These are phyloP conservation scores for Heliconius charithonia DNA, from an alignment of 2,888 invertebrate genomes.

Conservation along the genomic window DNA sequence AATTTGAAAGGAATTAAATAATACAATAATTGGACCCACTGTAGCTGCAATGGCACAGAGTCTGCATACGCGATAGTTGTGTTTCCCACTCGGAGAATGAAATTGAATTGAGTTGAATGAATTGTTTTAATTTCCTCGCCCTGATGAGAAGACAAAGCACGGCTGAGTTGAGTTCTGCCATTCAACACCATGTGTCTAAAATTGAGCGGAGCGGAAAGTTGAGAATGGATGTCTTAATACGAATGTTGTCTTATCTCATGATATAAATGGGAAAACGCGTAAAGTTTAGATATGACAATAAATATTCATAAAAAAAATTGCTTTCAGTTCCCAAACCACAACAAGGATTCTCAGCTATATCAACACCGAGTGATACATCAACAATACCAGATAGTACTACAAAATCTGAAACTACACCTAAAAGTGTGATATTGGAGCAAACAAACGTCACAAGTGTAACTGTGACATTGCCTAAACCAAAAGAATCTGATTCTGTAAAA, in stretches of 20 bases:
- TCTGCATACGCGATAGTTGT: not conserved
- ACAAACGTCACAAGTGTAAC: slow-evolving; percentile 2
- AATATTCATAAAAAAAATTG: not conserved
- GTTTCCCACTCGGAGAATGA: not conserved
- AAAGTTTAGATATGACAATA: not conserved
- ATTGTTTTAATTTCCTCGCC: not conserved
- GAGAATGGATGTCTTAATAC: not conserved
- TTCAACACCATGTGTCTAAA: too few relatives aligned
- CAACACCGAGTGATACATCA: slow-evolving; percentile 30
- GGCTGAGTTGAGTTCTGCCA: too few relatives aligned
- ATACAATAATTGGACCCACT: not conserved
- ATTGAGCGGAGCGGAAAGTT: not conserved
- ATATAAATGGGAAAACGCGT: not conserved
- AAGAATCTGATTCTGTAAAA: slow-evolving; percentile 25
- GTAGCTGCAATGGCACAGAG: not conserved
- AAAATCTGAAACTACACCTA: not conserved
- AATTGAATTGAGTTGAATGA: too few relatives aligned
- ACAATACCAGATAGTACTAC: slow-evolving; percentile 15
- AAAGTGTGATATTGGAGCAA: not conserved
- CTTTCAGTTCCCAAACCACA: slow-evolving; percentile 32
- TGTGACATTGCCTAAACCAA: slow-evolving; percentile 9
- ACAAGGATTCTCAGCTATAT: slow-evolving; percentile 27
- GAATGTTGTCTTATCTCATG: too few relatives aligned
- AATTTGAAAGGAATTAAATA: too few relatives aligned
- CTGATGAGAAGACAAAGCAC: not conserved